A percentile compares a stretch with the other conserved stretches of the same genome.
phyloP scores from a whole-genome alignment of 2,797 vertebrate genomes.

The Mus minutoides region DNA sequence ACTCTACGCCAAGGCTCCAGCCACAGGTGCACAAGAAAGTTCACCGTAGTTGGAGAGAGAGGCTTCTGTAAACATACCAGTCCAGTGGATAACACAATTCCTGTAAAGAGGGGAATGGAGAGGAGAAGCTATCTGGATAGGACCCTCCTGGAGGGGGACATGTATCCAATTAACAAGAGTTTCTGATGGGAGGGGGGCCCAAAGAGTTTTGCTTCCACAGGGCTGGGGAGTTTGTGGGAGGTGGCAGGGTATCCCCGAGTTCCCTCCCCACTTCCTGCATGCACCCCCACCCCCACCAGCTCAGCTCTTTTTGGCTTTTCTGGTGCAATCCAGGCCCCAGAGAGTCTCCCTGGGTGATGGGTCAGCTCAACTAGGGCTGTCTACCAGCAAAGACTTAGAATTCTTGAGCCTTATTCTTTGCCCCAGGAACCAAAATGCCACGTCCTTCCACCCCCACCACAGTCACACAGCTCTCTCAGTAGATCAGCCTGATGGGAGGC shows the following conservation, averaged over 20 bases:
- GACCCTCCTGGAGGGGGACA: conserved; percentile 3
- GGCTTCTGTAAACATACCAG: not conserved
- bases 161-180: not conserved
- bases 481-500: not conserved
- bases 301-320: not conserved
- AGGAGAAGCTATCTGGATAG: not conserved
- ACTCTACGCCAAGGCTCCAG: not conserved
- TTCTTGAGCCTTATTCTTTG: not conserved
- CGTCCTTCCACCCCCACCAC: accelerated
- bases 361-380: not conserved
- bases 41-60: no score
- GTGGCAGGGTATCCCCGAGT: not conserved
- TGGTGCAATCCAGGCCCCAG: not conserved
- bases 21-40: not conserved
- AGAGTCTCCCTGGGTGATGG: not conserved
- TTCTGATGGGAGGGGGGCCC: not conserved
- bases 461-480: not conserved
- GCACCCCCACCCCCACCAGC: not conserved
- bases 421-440: not conserved
- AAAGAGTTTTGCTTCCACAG: not conserved
- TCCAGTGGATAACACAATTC: not conserved
- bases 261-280: not conserved
- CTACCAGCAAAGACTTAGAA: not conserved
- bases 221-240: not conserved
- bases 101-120: not conserved